Conservation (phyloP, 2,888 invertebrate genomes). For the Tipula helvola region DNA sequence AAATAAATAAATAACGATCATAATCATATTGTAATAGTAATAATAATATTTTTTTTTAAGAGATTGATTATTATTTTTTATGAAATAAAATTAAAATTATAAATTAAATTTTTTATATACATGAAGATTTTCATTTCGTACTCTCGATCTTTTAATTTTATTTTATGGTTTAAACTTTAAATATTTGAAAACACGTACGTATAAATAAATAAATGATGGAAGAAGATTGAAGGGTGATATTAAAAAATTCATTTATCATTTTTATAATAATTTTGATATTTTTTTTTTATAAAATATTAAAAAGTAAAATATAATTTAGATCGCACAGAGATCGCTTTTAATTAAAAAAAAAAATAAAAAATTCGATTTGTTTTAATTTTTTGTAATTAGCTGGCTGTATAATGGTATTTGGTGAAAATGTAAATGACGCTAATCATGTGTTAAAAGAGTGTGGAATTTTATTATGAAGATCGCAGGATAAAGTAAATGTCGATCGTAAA, state of each 20-base stretch:
- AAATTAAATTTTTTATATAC: constrained; percentile 6
- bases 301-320: neutral
- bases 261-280: neutral
- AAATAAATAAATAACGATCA: constrained; percentile 4
- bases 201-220: neutral
- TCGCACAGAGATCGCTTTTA: neutral
- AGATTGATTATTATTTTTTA: constrained; percentile 6
- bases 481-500: too few relatives aligned
- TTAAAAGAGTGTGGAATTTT: neutral
- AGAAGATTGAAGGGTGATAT: constrained; percentile 4
- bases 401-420: neutral
- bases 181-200: neutral
- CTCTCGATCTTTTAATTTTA: neutral
- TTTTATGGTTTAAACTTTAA: neutral
- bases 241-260: constrained; percentile 4
- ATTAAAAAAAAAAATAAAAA: neutral
- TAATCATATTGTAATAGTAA: neutral
- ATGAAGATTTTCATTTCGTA: neutral
- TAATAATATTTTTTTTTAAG: neutral
- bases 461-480: too few relatives aligned
- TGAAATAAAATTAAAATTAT: constrained; percentile 9
- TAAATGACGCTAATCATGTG: neutral
- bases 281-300: neutral
- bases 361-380: neutral
- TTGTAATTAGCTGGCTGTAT: neutral